Evolutionary conservation across 2,113 vertebrate species (phyloP), one percentile per base, ranked within the genome.

Genomic region (Sander vitreus): DNA sequence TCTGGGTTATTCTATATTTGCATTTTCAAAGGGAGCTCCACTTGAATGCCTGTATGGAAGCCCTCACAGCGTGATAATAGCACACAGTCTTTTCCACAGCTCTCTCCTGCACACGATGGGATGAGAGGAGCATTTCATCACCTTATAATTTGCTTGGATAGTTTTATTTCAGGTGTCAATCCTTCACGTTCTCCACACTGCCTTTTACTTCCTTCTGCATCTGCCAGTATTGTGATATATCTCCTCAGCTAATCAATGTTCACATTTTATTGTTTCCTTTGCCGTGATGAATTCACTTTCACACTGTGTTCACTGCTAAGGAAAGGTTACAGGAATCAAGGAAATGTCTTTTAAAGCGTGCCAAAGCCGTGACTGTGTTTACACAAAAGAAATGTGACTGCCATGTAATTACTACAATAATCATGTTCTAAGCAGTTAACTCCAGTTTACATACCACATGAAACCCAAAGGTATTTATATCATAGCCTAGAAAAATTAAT

Each of bases 341-440:
- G 19, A 72, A 71, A 33, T 65, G 23, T 50, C 53, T 53, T 70
- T 91, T 94, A 94, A 95, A 94, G 91, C 45, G 5, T 62, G 48
- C 36, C 53, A 54, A 69, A 45, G 21, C 27, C 16, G 53, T 0
- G 3, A 23, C 33, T 48, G 14, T 65, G 45, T 73, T 71, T 21
- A 15, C 8, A 50, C 9, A 43, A 3, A 33, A 62, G 23, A 75
- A 54, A 70, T 60, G 33, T 47, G 19, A 68, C 45, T 18, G 33
- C 18, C 14, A 60, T 68, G 33, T 25, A 65, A 74, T 81, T 51
- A 53, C 27, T 59, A 25, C 27, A 73, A 43, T 12, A 45, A 78
- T 60, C 27, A 2, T 54, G 33, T 64, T 54, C 48, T 55, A 59
- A 23, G 67, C 57, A 43, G 16, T 54, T 62, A 25, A 78, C 55